Evolutionary conservation across 2,888 invertebrate species (phyloP), one percentile per base, ranked within the genome.

Genomic region (Sialis fuliginosa): DNA sequence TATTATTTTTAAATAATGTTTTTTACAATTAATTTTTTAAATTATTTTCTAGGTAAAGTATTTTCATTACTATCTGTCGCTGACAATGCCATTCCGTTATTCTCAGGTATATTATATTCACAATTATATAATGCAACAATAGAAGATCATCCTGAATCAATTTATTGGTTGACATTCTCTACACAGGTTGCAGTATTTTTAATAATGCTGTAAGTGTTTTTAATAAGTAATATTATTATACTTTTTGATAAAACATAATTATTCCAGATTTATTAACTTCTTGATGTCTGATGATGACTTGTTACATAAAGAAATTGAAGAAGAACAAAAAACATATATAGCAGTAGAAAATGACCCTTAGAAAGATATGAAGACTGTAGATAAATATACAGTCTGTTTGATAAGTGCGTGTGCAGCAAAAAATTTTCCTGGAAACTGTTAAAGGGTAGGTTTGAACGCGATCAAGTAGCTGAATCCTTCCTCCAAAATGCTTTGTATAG

Each of bases 61-160:
- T 85, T 83, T 58, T 80, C 86, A 0, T 68, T 87, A 51, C 65
- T 88, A 6, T 77, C 85, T 0, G 84, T 85, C 1, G 85, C 83
- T 60, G 86, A 87, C 58, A 86, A 84, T 58, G 82, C 84, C 0
- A 79, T 84, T 37, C 84, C 81, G 0, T 69, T 87, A 56, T 68
- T 86, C 48, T 84, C 84, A 5, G 79, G 83, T 0, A 69, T 79
- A 2, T 64, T 82, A 39, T 87, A 86, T 59, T 72, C 78, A 10
- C 81, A 83, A 60, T 65, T 82, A 1, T 87, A 85, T 62, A 77
- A 77, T 50, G 74, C 74, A 0, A 81, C 83, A 0, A 67, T 83
- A 12, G 58, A 72, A 44, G 69, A 71, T 0, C 51, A 58, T 49
- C 72, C 78, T 6, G 72, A 72, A 49, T 70, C 77, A 0, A 78